Conservation (phyloP, 2,113 vertebrate species). For the Ochotona princeps region DNA sequence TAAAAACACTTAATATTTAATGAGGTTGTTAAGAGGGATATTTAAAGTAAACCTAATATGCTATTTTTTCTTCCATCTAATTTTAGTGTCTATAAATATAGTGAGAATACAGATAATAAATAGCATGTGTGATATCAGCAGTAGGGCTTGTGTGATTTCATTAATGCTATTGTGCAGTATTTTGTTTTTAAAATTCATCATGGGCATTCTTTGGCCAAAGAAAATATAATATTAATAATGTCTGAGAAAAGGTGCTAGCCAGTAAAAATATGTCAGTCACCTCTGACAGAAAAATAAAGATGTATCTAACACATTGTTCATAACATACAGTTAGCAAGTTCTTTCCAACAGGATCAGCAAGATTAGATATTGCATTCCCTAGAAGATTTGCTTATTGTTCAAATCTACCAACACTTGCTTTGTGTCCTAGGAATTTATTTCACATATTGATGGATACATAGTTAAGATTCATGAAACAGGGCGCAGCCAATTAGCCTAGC, state of each 20-base stretch:
- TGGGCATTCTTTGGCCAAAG: not conserved
- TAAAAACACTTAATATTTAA: not conserved
- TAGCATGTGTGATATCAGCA: not conserved
- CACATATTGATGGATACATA: not conserved
- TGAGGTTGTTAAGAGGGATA: not conserved
- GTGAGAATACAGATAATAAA: not conserved
- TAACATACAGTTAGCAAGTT: conserved; percentile 45
- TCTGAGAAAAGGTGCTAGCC: conserved; percentile 2
- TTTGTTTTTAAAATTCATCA: not conserved
- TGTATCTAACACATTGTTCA: not conserved
- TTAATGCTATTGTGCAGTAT: not conserved
- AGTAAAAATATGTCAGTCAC: not conserved
- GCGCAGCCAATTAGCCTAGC: too few relatives aligned
- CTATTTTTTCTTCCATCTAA: not conserved
- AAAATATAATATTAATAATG: conserved; percentile 4
- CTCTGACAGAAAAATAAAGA: conserved; percentile 54
- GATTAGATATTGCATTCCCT: not conserved
- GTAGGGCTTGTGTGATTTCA: not conserved
- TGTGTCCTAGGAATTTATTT: not conserved
- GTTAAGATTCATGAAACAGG: too few relatives aligned
- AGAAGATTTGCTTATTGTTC: conserved; percentile 13
- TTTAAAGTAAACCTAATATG: not conserved
- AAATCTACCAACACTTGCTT: not conserved
- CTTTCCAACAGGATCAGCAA: conserved; percentile 4
- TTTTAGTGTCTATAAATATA: not conserved